phyloP scores from a whole-genome alignment of 2,797 vertebrate genomes.

The Takifugu rubripes region DNA sequence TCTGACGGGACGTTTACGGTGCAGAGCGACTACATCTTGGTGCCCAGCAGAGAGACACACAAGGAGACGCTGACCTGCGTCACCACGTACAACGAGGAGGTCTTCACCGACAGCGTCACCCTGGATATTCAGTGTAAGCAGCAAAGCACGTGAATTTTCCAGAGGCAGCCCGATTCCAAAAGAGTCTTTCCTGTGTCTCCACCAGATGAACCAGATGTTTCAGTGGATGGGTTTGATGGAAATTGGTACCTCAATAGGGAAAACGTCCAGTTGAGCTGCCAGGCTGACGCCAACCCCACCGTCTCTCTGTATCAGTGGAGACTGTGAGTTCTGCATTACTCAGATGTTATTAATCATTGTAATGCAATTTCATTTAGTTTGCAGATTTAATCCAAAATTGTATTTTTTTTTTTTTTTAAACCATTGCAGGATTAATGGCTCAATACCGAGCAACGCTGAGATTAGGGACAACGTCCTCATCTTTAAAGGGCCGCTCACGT shows the following conservation, averaged over 20 bases:
- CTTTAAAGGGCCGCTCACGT: slow-evolving; percentile 87
- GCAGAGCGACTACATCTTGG: slow-evolving; percentile 89
- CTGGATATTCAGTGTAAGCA: slow-evolving; percentile 91
- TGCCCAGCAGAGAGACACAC: slow-evolving; percentile 87
- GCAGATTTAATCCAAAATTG: not conserved
- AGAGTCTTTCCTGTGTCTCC: slow-evolving; percentile 4
- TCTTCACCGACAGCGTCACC: slow-evolving; percentile 83
- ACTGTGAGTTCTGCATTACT: slow-evolving; percentile 79
- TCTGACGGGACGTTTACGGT: slow-evolving; percentile 89
- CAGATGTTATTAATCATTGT: not conserved
- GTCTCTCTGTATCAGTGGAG: slow-evolving; percentile 91
- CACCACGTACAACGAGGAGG: slow-evolving; percentile 88
- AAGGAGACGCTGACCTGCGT: slow-evolving; percentile 86
- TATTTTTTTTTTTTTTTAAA: not conserved
- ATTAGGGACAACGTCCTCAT: slow-evolving; percentile 86
- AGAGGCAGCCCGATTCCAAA: not conserved
- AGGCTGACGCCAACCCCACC: slow-evolving; percentile 89
- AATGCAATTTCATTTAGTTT: not conserved
- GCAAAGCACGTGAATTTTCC: no score
- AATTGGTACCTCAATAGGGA: slow-evolving; percentile 95
- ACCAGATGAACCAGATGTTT: slow-evolving; percentile 91
- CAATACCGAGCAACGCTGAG: slow-evolving; percentile 84
- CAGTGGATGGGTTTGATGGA: slow-evolving; percentile 92
- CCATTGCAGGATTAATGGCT: slow-evolving; percentile 83
- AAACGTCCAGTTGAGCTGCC: slow-evolving; percentile 89